Evolutionary conservation across 1,140 invertebrate genomes (phyloP).

Genomic region (Listronotus oregonensis): DNA sequence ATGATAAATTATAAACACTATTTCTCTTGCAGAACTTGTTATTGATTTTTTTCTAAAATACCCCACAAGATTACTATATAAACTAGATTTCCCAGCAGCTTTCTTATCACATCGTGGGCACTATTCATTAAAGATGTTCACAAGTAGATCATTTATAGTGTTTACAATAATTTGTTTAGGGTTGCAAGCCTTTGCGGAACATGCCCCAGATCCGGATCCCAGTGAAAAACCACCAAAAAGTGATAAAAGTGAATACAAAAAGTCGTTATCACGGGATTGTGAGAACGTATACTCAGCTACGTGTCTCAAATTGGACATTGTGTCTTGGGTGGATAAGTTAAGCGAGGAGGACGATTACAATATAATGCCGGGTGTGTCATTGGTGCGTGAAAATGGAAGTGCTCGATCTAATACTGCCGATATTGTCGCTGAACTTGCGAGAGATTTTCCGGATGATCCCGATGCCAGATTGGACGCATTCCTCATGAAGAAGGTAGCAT

Average conservation of each 20-base stretch:
- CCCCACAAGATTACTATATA: constrained; percentile 36
- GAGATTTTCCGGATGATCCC: constrained; percentile 74
- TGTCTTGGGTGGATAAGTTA: constrained; percentile 74
- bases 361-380: constrained; percentile 71
- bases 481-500: constrained; percentile 71
- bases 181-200: constrained; percentile 30
- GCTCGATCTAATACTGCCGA: constrained; percentile 65
- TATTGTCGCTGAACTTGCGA: constrained; percentile 71
- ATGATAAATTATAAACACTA: constrained; percentile 35
- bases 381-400: constrained; percentile 69
- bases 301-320: constrained; percentile 80
- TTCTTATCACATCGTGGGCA: constrained; percentile 33
- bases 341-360: constrained; percentile 67
- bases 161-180: constrained; percentile 13
- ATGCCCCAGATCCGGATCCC: constrained; percentile 14
- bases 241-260: constrained; percentile 51
- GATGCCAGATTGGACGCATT: constrained; percentile 77
- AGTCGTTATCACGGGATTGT: constrained; percentile 65
- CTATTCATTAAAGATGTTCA: constrained; percentile 29
- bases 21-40: constrained; percentile 29
- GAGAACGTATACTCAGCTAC: constrained; percentile 72
- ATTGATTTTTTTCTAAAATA: constrained; percentile 36
- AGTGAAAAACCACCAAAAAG: constrained; percentile 20
- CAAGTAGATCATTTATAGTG: constrained; percentile 11
- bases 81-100: constrained; percentile 18